Evolutionary conservation across 64 coral and sea anemone genomes (phyloP).

Genomic region (Stylophora pistillata): DNA sequence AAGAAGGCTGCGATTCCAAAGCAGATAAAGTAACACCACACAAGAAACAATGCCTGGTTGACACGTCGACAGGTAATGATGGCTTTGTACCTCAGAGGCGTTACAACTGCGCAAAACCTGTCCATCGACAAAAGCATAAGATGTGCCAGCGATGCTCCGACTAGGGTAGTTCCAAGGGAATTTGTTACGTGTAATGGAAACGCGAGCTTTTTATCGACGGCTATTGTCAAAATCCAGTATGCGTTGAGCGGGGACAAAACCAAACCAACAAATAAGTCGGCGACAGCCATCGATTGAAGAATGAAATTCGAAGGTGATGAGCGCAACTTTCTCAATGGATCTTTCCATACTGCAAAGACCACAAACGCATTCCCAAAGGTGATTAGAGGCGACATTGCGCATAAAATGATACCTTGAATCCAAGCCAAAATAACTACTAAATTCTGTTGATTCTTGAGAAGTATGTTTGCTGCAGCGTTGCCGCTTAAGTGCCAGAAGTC

Average conservation of each 20-base stretch:
- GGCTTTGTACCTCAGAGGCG: neutral
- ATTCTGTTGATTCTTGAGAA: neutral
- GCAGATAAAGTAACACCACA: constrained; percentile 20
- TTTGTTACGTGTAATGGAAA: neutral
- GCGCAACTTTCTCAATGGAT: constrained; percentile 3
- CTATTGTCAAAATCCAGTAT: neutral
- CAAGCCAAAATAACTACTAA: neutral
- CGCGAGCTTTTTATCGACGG: neutral
- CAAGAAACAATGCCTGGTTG: neutral
- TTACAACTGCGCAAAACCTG: neutral
- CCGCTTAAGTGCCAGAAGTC: neutral
- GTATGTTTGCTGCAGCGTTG: neutral
- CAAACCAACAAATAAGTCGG: neutral
- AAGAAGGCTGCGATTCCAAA: neutral
- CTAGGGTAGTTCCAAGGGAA: neutral
- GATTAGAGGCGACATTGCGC: neutral
- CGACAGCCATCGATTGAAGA: constrained; percentile 15
- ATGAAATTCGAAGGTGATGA: neutral
- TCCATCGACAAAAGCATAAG: neutral
- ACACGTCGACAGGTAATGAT: neutral
- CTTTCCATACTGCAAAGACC: constrained; percentile 11
- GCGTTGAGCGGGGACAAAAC: neutral
- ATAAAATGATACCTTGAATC: neutral
- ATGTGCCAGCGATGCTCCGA: constrained; percentile 9
- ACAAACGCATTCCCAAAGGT: constrained; percentile 4